Conservation (phyloP, 2,113 vertebrate genomes). For the Barbus barbus region DNA sequence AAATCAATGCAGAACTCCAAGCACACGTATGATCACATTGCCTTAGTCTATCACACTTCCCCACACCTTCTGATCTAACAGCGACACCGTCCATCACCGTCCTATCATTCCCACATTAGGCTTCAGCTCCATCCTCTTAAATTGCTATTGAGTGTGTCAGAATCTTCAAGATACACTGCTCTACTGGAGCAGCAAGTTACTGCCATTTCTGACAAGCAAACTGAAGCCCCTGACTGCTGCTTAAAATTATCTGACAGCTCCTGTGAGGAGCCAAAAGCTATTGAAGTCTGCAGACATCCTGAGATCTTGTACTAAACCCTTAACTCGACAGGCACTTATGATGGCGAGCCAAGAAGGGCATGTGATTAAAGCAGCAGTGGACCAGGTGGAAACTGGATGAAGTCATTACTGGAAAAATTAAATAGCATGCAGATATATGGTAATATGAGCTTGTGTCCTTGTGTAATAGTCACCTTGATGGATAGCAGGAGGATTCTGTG, state of each 20-base stretch:
- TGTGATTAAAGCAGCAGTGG: slow-evolving; percentile 46
- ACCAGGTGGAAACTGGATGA: background rate
- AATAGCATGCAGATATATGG: slow-evolving; percentile 53
- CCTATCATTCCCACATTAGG: slow-evolving; percentile 20
- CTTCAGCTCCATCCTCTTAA: slow-evolving; percentile 16
- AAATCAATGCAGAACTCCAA: slow-evolving; percentile 13
- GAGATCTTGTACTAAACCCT: slow-evolving; percentile 21
- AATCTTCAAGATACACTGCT: background rate
- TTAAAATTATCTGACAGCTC: slow-evolving; percentile 33
- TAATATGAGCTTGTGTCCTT: slow-evolving; percentile 59
- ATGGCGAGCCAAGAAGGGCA: slow-evolving; percentile 10
- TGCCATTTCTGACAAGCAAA: slow-evolving; percentile 33
- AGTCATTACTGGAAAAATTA: slow-evolving; percentile 48
- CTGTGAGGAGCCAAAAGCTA: slow-evolving; percentile 22
- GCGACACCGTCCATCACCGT: background rate
- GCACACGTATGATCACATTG: background rate
- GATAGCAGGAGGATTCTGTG: background rate
- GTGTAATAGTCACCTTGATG: slow-evolving; percentile 58
- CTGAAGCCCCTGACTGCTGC: background rate
- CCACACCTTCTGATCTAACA: background rate
- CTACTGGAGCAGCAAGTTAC: slow-evolving; percentile 31
- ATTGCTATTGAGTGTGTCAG: slow-evolving; percentile 26
- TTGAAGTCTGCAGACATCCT: background rate
- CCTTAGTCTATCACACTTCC: slow-evolving; percentile 22
- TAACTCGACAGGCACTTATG: slow-evolving; percentile 4